These are phyloP conservation scores for Lepidiolamprologus cunningtoni DNA, from an alignment of 2,113 vertebrate species.

Conservation along the genomic window DNA sequence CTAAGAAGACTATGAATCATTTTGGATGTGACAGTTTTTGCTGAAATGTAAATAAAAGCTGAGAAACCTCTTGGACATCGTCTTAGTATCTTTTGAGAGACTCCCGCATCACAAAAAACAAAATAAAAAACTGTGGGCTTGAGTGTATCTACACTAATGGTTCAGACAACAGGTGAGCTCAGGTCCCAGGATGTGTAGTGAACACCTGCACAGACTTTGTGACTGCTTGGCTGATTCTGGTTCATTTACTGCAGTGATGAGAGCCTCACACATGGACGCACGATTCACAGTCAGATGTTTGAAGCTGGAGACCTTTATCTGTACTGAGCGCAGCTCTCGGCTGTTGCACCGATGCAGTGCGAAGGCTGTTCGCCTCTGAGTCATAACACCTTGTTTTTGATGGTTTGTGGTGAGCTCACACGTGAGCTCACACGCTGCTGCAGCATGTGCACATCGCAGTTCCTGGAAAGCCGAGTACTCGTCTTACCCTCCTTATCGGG, in stretches of 20 bases:
- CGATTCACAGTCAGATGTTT: neutral
- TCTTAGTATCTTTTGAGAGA: neutral
- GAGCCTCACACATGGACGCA: neutral
- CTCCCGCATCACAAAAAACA: rapidly evolving
- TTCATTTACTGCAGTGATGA: neutral
- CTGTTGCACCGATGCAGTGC: rapidly evolving
- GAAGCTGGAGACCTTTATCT: neutral
- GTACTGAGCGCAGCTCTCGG: neutral
- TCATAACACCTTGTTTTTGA: neutral
- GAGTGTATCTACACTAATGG: neutral
- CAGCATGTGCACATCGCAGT: rapidly evolving
- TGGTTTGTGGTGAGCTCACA: neutral
- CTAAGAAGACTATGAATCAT: neutral
- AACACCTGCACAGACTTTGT: neutral
- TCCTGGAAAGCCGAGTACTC: neutral
- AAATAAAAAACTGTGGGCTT: neutral
- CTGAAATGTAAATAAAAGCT: neutral
- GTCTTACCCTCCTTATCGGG: constrained; percentile 60
- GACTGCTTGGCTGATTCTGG: neutral
- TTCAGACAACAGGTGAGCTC: neutral
- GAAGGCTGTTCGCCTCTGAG: rapidly evolving
- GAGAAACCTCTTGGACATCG: neutral
- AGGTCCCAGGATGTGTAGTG: neutral
- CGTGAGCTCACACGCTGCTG: neutral
- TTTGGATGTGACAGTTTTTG: neutral